A percentile compares a stretch with the other conserved stretches of the same genome.
Conservation (phyloP, 35 echinoderm and acorn worm genomes). For the Heliocidaris erythrogramma region DNA sequence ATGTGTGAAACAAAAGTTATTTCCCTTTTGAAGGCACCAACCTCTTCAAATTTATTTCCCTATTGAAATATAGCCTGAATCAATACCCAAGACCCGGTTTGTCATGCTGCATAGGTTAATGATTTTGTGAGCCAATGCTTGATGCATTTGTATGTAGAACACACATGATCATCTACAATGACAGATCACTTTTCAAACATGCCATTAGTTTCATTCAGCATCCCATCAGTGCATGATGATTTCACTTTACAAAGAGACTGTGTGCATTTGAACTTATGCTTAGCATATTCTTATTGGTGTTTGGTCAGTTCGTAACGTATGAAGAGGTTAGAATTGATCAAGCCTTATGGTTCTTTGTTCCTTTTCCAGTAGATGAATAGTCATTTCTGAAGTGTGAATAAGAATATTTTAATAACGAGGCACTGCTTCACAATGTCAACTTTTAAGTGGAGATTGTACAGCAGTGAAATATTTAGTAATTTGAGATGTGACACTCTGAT, state of each 20-base stretch:
- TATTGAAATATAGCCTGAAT: neutral
- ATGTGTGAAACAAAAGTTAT: neutral
- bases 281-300: neutral
- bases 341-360: neutral
- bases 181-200: neutral
- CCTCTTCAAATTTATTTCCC: too few relatives aligned
- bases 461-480: neutral
- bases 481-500: neutral
- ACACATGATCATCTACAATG: neutral
- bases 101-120: neutral
- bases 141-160: neutral
- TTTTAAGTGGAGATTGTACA: neutral
- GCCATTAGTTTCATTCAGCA: neutral
- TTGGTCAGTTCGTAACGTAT: neutral
- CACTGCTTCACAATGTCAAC: neutral
- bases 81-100: neutral
- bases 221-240: neutral
- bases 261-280: neutral
- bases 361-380: neutral
- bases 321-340: neutral
- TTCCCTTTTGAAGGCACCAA: neutral
- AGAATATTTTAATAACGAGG: neutral
- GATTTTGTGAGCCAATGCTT: neutral
- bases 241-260: neutral
- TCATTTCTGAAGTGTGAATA: neutral